Evolutionary conservation across 2,113 vertebrate genomes (phyloP).

Genomic region (Malaclemys terrapin): DNA sequence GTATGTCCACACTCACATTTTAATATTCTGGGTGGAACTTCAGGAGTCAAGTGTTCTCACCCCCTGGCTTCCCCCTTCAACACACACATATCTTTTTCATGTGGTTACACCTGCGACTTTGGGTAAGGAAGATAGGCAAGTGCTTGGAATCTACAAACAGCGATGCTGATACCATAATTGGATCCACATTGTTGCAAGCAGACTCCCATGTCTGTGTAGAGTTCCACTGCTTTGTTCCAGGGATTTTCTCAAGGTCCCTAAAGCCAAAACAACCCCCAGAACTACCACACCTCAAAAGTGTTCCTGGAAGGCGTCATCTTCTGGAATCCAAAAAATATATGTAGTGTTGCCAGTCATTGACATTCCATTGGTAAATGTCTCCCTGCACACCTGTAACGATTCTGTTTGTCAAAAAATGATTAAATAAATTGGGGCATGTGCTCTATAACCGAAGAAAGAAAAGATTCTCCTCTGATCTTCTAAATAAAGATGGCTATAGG

Average conservation of each 20-base stretch:
- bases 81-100: not conserved
- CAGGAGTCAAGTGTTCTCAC: not conserved
- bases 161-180: not conserved
- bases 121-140: not conserved
- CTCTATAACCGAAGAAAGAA: not conserved
- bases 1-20: not conserved
- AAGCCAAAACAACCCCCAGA: not conserved
- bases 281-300: not conserved
- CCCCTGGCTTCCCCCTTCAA: not conserved
- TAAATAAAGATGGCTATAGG: not conserved
- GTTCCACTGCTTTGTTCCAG: not conserved
- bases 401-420: fast-evolving
- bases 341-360: not conserved
- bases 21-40: slow-evolving; percentile 23
- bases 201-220: not conserved
- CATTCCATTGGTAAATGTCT: fast-evolving
- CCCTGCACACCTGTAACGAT: fast-evolving
- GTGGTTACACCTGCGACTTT: not conserved
- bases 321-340: not conserved
- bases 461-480: not conserved
- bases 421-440: not conserved
- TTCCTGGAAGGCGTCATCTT: not conserved
- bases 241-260: not conserved
- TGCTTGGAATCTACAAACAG: not conserved
- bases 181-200: not conserved